These are phyloP conservation scores for Gnatocerus cornutus DNA, from an alignment of 2,888 invertebrate genomes.

Conservation along the genomic window DNA sequence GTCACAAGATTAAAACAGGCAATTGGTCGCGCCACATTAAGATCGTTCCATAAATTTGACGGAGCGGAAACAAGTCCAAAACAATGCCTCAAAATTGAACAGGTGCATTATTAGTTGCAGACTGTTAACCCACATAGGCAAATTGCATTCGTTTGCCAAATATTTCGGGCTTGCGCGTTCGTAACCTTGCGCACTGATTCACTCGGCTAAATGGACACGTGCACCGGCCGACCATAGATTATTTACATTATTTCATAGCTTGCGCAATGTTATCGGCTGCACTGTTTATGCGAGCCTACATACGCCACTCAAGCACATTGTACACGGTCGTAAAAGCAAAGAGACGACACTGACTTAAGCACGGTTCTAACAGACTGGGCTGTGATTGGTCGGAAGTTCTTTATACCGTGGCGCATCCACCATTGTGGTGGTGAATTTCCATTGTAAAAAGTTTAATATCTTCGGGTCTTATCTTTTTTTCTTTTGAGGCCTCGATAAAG, in stretches of 20 bases:
- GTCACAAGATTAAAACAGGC: neutral
- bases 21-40: constrained; percentile 18
- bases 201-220: constrained; percentile 42
- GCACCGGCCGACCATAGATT: constrained; percentile 34
- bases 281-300: constrained; percentile 32
- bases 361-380: no score
- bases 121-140: constrained; percentile 44
- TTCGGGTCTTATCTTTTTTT: no score
- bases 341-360: no score
- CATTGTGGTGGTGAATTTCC: no score
- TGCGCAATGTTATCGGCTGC: constrained; percentile 33
- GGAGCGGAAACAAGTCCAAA: constrained; percentile 14
- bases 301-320: constrained; percentile 6
- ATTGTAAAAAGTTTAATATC: no score
- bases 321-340: no score
- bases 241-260: constrained; percentile 40
- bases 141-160: constrained; percentile 46
- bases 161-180: constrained; percentile 41
- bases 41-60: constrained; percentile 20
- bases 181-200: constrained; percentile 35
- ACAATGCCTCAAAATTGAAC: constrained; percentile 34
- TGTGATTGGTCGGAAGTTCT: no score
- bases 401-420: no score
- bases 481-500: no score
- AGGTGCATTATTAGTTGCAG: constrained; percentile 46